A percentile compares a stretch with the other conserved stretches of the same genome.
Evolutionary conservation across 1,140 invertebrate genomes (phyloP).

Genomic region (Epicauta chinensis): DNA sequence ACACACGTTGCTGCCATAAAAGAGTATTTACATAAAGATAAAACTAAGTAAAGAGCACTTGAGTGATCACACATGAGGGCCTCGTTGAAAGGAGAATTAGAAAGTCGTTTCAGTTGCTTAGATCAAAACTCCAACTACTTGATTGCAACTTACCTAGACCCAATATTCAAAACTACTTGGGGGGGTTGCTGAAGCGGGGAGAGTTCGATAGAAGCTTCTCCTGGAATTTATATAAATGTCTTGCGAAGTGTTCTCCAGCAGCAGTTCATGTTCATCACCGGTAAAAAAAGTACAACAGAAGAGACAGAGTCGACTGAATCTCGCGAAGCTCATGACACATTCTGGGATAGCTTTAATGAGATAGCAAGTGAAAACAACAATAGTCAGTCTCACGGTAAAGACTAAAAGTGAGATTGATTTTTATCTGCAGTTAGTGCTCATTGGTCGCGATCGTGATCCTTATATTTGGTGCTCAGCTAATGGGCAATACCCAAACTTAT

Average conservation of each 20-base stretch:
- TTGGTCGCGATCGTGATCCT: slow-evolving; percentile 24
- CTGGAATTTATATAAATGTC: slow-evolving; percentile 27
- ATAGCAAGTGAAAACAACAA: slow-evolving; percentile 24
- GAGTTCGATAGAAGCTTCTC: slow-evolving; percentile 30
- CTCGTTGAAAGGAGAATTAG: slow-evolving; percentile 1
- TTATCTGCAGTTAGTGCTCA: slow-evolving; percentile 15
- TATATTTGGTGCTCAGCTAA: slow-evolving; percentile 30
- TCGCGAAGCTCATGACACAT: slow-evolving; percentile 34
- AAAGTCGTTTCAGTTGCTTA: slow-evolving; percentile 9
- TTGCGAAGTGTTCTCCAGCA: slow-evolving; percentile 6
- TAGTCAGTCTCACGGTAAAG: no score
- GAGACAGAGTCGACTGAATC: slow-evolving; percentile 5
- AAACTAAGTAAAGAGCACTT: neutral
- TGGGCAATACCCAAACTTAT: slow-evolving; percentile 27
- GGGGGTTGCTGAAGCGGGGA: slow-evolving; percentile 26
- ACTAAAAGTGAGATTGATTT: slow-evolving; percentile 31
- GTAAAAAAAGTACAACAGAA: no score
- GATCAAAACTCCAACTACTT: neutral
- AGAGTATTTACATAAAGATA: slow-evolving; percentile 6
- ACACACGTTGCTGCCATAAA: slow-evolving; percentile 8
- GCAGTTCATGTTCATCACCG: no score
- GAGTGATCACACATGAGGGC: neutral
- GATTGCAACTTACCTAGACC: slow-evolving; percentile 11
- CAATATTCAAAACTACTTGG: slow-evolving; percentile 20
- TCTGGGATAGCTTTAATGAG: slow-evolving; percentile 32